Percentiles rank a stretch among this genome's conserved stretches.
Evolutionary conservation across 2,797 vertebrate species (phyloP).

Genomic region (Manis javanica): DNA sequence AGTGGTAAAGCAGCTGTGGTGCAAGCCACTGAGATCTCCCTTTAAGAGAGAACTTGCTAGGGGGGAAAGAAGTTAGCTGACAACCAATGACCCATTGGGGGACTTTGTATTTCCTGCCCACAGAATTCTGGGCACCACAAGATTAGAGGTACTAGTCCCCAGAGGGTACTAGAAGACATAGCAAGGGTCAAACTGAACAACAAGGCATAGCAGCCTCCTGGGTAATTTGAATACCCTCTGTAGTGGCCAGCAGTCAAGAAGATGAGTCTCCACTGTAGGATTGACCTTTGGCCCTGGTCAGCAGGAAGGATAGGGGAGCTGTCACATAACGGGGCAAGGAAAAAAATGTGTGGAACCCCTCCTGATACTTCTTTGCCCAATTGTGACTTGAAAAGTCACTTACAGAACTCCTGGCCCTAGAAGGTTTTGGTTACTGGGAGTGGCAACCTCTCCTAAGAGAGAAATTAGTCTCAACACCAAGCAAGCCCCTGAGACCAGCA

Average conservation of each 20-base stretch:
- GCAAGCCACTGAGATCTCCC: neutral
- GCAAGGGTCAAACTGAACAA: neutral
- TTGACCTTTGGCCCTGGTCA: neutral
- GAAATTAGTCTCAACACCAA: neutral
- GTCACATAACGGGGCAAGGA: neutral
- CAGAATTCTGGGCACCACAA: neutral
- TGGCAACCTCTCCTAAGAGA: neutral
- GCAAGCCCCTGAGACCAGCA: neutral
- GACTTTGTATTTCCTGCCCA: neutral
- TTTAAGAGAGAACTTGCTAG: neutral
- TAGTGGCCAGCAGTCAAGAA: neutral
- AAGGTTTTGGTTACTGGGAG: neutral
- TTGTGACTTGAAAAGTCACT: neutral
- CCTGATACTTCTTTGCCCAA: neutral
- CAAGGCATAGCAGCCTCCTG: neutral
- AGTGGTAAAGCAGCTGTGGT: neutral
- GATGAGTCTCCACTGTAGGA: neutral
- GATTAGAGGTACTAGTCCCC: neutral
- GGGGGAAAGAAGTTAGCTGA: neutral
- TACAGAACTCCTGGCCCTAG: neutral
- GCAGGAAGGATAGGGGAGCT: neutral
- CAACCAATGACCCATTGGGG: neutral
- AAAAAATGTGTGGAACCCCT: neutral
- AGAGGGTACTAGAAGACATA: neutral
- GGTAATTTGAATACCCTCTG: neutral